These are phyloP conservation scores for Tinea pellionella DNA, from an alignment of 2,888 invertebrate genomes.

Conservation along the genomic window DNA sequence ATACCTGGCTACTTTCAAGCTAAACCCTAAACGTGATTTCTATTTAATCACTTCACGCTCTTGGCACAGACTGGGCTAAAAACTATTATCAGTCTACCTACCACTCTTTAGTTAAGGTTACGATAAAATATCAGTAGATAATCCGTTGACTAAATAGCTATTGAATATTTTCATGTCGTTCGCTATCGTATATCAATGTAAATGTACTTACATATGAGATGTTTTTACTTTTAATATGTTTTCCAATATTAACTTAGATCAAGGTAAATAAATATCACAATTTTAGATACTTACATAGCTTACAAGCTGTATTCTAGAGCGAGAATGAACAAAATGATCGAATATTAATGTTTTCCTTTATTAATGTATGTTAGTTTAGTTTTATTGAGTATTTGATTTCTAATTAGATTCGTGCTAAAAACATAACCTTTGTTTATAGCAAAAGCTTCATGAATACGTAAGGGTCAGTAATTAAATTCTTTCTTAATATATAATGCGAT, in stretches of 20 bases:
- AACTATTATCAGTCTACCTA: no score
- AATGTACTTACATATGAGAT: not conserved
- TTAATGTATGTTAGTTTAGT: no score
- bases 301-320: not conserved
- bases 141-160: not conserved
- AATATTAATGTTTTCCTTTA: not conserved
- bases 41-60: not conserved
- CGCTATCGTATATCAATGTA: not conserved
- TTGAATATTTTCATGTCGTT: not conserved
- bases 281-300: not conserved
- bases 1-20: no score
- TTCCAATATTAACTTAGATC: not conserved
- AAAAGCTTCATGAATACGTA: no score
- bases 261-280: not conserved
- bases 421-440: no score
- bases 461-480: no score
- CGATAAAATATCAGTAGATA: not conserved
- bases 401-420: no score
- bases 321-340: not conserved
- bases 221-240: not conserved
- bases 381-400: no score
- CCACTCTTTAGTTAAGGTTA: no score
- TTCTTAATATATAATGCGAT: no score
- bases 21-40: no score
- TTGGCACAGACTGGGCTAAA: not conserved